These are phyloP conservation scores for Aplidium turbinatum DNA, from an alignment of 23 tunicate genomes.

Conservation along the genomic window DNA sequence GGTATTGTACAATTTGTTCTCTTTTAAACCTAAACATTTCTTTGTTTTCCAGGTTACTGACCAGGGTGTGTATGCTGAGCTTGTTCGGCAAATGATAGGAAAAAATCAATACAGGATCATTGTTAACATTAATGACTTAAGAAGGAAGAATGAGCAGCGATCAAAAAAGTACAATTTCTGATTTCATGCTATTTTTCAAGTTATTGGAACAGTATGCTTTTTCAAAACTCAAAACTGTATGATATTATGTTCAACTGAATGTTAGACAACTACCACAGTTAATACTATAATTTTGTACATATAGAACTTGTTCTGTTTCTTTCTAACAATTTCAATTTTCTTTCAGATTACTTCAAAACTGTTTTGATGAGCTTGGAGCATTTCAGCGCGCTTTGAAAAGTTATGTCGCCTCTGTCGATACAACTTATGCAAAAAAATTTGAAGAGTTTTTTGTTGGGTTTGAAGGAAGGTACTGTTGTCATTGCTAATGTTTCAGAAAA, in stretches of 20 bases:
- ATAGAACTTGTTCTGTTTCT: no score
- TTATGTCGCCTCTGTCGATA: slow-evolving; percentile 75
- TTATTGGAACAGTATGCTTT: no score
- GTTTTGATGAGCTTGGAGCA: slow-evolving; percentile 86
- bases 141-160: slow-evolving; percentile 66
- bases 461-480: slow-evolving; percentile 70
- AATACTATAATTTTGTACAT: no score
- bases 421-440: slow-evolving; percentile 70
- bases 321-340: no score
- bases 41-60: slow-evolving; percentile 54
- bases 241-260: no score
- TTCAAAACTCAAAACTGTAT: no score
- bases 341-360: slow-evolving; percentile 47
- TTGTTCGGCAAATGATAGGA: slow-evolving; percentile 90
- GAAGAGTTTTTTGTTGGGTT: slow-evolving; percentile 96
- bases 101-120: slow-evolving; percentile 70
- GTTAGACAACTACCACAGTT: no score
- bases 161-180: slow-evolving; percentile 44
- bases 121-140: slow-evolving; percentile 86
- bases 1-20: no score
- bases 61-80: slow-evolving; percentile 77
- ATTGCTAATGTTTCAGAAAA: not conserved
- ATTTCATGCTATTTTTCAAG: no score
- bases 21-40: no score
- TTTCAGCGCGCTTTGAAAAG: slow-evolving; percentile 89